A percentile compares a stretch with the other conserved stretches of the same genome.
These are phyloP conservation scores for Megalurothrips usitatus DNA, from an alignment of 2,888 invertebrate genomes.

Conservation along the genomic window DNA sequence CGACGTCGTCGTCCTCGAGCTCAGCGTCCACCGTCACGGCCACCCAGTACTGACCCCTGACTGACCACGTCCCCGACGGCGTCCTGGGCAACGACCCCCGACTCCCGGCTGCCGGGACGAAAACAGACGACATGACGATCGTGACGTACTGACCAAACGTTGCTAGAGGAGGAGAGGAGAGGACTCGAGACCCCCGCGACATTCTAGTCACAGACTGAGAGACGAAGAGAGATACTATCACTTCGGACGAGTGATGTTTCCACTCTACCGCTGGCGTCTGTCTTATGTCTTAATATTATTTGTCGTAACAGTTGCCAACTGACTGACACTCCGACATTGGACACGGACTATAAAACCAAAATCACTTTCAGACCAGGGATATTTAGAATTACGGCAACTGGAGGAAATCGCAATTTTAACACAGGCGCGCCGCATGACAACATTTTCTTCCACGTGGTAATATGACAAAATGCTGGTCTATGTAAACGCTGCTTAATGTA, in stretches of 20 bases:
- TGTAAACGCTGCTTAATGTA: background rate
- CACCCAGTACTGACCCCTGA: background rate
- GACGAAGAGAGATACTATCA: background rate
- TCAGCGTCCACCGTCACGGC: conserved; percentile 3
- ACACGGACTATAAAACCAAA: background rate
- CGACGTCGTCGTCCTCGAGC: background rate
- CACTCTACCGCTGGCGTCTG: background rate
- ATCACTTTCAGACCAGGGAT: background rate
- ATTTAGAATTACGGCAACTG: background rate
- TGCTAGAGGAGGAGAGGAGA: background rate
- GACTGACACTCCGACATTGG: background rate
- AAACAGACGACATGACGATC: background rate
- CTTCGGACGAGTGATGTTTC: background rate
- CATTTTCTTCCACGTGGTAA: background rate
- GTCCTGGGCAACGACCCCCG: background rate
- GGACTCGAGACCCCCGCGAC: background rate
- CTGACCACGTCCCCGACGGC: background rate
- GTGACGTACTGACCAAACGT: background rate
- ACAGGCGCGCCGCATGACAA: too few species aligned
- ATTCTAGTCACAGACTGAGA: background rate
- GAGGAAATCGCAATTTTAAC: background rate
- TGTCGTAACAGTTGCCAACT: background rate
- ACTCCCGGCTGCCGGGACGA: background rate
- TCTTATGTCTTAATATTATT: background rate
- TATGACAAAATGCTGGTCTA: background rate